These are phyloP conservation scores for Saccostrea echinata DNA, from an alignment of 1,140 invertebrate genomes.

Conservation along the genomic window DNA sequence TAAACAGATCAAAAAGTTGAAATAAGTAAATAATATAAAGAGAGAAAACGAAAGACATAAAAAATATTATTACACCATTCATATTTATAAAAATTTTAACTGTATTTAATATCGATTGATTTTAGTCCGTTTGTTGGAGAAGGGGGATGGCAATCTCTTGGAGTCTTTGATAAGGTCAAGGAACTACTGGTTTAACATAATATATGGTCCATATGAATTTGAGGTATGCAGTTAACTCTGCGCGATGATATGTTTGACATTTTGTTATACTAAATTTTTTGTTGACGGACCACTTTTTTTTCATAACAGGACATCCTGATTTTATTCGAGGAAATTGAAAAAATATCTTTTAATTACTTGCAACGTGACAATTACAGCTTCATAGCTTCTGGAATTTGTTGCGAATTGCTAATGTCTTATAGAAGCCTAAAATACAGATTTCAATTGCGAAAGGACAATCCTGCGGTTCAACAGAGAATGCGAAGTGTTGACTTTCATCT, in stretches of 20 bases:
- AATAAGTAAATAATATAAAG: too few relatives aligned
- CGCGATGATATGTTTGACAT: too few relatives aligned
- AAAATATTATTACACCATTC: too few relatives aligned
- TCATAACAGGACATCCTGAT: neutral
- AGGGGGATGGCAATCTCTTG: neutral
- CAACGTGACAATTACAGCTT: neutral
- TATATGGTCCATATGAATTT: constrained; percentile 1
- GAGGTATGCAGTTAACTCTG: neutral
- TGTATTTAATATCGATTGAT: too few relatives aligned
- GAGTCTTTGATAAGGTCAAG: neutral
- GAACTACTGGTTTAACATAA: neutral
- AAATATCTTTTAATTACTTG: neutral
- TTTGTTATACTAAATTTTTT: too few relatives aligned
- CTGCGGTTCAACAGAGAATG: neutral
- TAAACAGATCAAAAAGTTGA: too few relatives aligned
- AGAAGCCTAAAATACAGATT: neutral
- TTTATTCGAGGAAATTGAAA: neutral
- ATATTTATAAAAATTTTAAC: too few relatives aligned
- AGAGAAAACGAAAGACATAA: too few relatives aligned
- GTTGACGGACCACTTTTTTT: too few relatives aligned
- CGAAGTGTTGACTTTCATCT: neutral
- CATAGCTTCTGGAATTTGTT: neutral
- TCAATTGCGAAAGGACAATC: neutral
- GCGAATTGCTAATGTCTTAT: neutral
- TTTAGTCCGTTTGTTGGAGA: neutral